Evolutionary conservation across 2,888 invertebrate species (phyloP), one percentile per base, ranked within the genome.

Genomic region (Ochropleura plecta): DNA sequence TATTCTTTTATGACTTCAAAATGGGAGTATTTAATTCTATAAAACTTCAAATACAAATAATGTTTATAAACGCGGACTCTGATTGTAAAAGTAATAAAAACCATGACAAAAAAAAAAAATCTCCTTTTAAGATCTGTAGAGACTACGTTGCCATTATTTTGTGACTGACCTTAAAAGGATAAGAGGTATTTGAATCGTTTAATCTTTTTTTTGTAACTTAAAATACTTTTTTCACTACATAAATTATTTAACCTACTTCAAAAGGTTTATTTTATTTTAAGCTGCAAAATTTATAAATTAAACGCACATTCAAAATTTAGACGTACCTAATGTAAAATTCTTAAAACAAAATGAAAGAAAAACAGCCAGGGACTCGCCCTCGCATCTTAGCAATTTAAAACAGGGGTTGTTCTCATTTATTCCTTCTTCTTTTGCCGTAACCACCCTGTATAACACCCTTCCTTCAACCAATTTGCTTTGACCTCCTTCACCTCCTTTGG

Each of bases 331-430:
- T 76, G 83, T 18, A 68, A 68, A 75, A 73, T 73, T 74, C 30
- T 53, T 20, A 60, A 90, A 91, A 92, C 89, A 91, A 91, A 91
- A 92, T 91, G 91, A 90, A 92, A 91, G 91, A 92, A 90, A 90
- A 91, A 91, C 90, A 88, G 82, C 88, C 88, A 42, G 55, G 14
- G 16, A 76, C 18, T 81, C 76, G 75, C 84, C 88, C 85, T 79
- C 92, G 88, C 91, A 88, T 93, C 94, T 94, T 93, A 89, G 91
- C 92, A 94, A 95, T 95, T 95, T 93, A 92, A 94, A 94, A 94
- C 89, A 90, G 92, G 93, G 94, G 93, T 90, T 89, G 81, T 83
- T 86, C 90, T 92, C 92, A 92, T 94, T 94, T 93, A 93, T 95
- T 94, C 91, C 93, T 93, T 94, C 92, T 94, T 94, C 93, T 95